Conservation (phyloP, 2,113 vertebrate genomes). For the Labeo catla region DNA sequence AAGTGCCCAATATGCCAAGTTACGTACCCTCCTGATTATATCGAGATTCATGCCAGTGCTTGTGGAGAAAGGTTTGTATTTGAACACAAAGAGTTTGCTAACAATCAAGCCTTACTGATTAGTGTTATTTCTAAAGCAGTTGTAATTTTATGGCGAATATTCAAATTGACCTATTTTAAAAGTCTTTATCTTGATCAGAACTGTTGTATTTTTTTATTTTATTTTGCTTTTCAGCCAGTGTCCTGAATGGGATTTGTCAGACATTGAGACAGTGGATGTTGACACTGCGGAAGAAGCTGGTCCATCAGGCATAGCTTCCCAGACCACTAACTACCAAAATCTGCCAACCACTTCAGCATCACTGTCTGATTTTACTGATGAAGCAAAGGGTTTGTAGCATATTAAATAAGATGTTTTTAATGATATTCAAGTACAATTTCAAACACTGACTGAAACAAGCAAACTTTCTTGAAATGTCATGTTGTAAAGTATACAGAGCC, state of each 20-base stretch:
- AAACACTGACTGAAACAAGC: not conserved
- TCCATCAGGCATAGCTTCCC: conserved; percentile 4
- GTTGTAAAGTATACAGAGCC: not conserved
- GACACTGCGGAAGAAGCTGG: not conserved
- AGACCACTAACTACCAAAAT: not conserved
- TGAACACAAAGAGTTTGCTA: no score
- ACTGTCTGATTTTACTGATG: not conserved
- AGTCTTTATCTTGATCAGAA: no score
- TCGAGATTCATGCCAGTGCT: no score
- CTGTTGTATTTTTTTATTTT: not conserved
- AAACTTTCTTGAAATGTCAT: not conserved
- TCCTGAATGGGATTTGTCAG: not conserved
- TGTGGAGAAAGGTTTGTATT: no score
- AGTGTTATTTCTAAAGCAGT: no score
- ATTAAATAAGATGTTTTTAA: no score
- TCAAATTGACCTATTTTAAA: no score
- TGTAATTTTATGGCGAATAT: no score
- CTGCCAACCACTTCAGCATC: not conserved
- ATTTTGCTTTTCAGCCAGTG: not conserved
- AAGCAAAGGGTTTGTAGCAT: not conserved
- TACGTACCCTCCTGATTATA: no score
- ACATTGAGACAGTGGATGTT: not conserved
- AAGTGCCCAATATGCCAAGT: no score
- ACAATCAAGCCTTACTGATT: no score
- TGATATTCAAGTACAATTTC: no score